Base-by-base conservation (phyloP, 1,140 invertebrate genomes). In the Heliconius himera region DNA sequence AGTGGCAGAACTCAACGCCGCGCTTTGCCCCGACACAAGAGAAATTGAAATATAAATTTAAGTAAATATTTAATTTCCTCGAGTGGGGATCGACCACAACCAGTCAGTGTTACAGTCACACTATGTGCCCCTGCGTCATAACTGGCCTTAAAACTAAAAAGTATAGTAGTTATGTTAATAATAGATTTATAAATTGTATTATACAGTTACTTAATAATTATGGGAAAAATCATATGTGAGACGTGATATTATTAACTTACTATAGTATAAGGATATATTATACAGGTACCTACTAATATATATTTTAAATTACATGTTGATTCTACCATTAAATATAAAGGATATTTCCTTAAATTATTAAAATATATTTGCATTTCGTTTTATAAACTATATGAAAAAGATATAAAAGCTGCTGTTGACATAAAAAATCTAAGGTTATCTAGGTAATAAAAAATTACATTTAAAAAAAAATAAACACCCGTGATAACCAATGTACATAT, bases 351-450 rank as follows among this genome's bases (percentile, higher is more conserved):
- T 66, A 13, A 66, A n/a, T 9, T 66, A 29, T 26, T 66, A 4
- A 66, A 22, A 66, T 26, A 22, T 22, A 26, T 66, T 33, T 66
- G 56, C 11, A 66, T 66, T 66, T 66, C 8, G 26, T 22, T 29
- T 13, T 66, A 66, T 66, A 29, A 13, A 29, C 8, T 66, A 26
- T 29, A 66, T 66, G 26, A 13, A 66, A 66, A 66, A 29, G 26
- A 16, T 66, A 66, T 29, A 66, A 26, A 60, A 66, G 26, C 60
- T 26, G 11, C 11, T 13, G 22, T 16, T 66, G 60, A 66, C 22
- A 66, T 66, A 66, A 66, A 66, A n/a, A 66, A 66, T 11, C 22
- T 66, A 66, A 66, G 60, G 60, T 66, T 66, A 66, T 66, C 22
- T 16, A 66, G 60, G 26, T 66, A 66, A 66, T 66, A 66, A 66